phyloP scores from a whole-genome alignment of 2,888 invertebrate genomes.

The Eucriotettix oculatus region DNA sequence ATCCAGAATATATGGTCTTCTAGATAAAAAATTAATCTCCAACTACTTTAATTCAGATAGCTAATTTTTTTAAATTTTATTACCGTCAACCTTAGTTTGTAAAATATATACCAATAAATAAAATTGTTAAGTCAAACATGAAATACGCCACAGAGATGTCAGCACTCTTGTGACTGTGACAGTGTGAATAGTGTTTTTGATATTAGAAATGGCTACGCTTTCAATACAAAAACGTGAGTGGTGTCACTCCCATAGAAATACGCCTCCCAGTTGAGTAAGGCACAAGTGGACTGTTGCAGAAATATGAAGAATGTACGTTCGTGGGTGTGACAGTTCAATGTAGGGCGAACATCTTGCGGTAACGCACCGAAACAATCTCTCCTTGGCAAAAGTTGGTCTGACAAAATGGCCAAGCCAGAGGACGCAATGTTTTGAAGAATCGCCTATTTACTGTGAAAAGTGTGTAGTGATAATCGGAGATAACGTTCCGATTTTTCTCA shows the following conservation, averaged over 20 bases:
- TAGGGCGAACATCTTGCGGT: not conserved
- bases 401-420: not conserved
- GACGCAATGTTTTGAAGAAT: no score
- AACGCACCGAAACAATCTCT: not conserved
- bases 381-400: not conserved
- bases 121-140: no score
- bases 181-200: not conserved
- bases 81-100: no score
- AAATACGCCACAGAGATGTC: no score
- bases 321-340: not conserved
- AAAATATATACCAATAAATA: no score
- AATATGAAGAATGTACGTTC: not conserved
- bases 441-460: no score
- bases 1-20: no score
- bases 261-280: not conserved
- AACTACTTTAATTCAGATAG: no score
- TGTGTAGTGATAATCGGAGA: no score
- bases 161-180: not conserved
- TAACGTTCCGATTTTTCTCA: no score
- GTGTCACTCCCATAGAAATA: not conserved
- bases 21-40: no score
- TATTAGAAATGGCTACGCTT: not conserved
- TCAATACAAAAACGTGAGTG: not conserved
- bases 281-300: not conserved
- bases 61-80: no score